These are phyloP conservation scores for Sinhomidia bicolor DNA, from an alignment of 2,888 invertebrate species.

Conservation along the genomic window DNA sequence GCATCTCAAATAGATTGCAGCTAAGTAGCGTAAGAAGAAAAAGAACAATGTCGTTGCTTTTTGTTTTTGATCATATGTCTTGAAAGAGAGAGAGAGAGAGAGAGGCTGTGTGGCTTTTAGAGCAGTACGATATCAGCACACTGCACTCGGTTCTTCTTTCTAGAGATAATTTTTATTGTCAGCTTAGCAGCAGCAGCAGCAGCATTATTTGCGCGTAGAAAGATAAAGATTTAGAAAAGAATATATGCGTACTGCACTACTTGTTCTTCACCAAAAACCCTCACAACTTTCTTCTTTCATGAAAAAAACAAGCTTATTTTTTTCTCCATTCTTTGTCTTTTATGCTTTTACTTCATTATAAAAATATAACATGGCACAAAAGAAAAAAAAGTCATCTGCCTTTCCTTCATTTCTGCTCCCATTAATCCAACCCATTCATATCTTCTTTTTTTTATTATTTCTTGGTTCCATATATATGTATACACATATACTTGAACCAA, in stretches of 20 bases:
- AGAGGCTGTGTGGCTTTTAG: background rate
- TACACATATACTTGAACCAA: too few relatives aligned
- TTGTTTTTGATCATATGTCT: background rate
- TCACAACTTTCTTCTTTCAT: too few relatives aligned
- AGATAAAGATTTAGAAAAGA: background rate
- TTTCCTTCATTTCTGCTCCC: constrained; percentile 16
- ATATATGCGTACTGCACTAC: background rate
- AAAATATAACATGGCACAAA: background rate
- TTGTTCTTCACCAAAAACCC: too few relatives aligned
- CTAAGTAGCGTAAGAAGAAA: background rate
- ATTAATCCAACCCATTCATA: background rate
- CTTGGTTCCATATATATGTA: too few relatives aligned
- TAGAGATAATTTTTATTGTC: too few relatives aligned
- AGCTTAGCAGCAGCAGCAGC: too few relatives aligned
- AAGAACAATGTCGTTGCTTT: background rate
- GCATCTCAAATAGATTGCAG: too few relatives aligned
- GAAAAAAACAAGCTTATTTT: too few relatives aligned
- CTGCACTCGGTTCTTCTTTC: too few relatives aligned
- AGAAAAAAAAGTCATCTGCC: constrained; percentile 3
- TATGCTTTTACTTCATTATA: background rate
- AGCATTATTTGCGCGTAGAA: too few relatives aligned
- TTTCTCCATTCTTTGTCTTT: background rate
- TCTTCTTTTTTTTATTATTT: background rate
- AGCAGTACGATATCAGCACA: too few relatives aligned
- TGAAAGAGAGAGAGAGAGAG: background rate